Evolutionary conservation across 2,113 vertebrate genomes (phyloP).

Genomic region (Camelus bactrianus): DNA sequence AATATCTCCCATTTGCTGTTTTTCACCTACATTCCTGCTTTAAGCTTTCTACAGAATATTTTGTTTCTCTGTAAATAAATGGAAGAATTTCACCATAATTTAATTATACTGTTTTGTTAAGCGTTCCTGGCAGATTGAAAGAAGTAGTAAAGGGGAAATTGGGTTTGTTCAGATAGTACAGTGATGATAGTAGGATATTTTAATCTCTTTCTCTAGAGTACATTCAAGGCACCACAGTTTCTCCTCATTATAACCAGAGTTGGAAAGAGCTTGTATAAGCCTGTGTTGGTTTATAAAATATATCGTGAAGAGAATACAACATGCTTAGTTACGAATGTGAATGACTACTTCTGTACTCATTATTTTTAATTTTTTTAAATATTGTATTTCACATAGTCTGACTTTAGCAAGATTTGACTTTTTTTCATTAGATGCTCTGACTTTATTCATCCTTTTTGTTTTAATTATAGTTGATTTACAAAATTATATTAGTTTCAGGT

Average conservation of each 20-base stretch:
- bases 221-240: background rate
- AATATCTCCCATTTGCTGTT: background rate
- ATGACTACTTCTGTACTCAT: background rate
- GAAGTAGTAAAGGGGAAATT: constrained; percentile 60
- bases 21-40: background rate
- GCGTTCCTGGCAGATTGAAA: constrained; percentile 29
- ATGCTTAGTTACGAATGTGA: constrained; percentile 17
- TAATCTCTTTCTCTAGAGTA: constrained; percentile 51
- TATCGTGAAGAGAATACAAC: background rate
- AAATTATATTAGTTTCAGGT: background rate
- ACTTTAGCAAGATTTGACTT: background rate
- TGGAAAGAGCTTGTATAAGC: constrained; percentile 11
- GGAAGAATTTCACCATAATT: constrained; percentile 37
- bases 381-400: background rate
- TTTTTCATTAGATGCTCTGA: background rate
- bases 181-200: constrained; percentile 40
- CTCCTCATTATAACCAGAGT: constrained; percentile 41
- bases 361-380: background rate
- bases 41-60: constrained; percentile 68
- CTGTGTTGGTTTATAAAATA: background rate
- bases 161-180: constrained; percentile 36
- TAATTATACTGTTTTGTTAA: background rate
- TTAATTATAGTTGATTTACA: background rate
- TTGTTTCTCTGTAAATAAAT: constrained; percentile 13
- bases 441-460: background rate